A percentile compares a stretch with the other conserved stretches of the same genome.
Conservation (phyloP, 2,797 vertebrate species). For the Siniperca obscura region DNA sequence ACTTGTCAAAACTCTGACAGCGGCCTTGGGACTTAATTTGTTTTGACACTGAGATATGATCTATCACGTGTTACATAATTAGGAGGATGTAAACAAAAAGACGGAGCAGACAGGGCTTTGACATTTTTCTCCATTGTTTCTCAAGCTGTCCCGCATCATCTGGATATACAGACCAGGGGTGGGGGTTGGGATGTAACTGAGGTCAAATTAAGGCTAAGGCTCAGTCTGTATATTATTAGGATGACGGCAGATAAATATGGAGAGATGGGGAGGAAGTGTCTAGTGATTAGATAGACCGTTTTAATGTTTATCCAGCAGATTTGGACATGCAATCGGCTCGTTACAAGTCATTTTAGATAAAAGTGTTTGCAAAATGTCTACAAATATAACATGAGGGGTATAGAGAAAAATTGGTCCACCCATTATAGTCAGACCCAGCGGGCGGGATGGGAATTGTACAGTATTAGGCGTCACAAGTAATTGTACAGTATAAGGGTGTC, state of each 20-base stretch:
- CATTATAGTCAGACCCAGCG: neutral
- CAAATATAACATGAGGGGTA: neutral
- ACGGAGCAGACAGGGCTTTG: neutral
- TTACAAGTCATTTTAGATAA: neutral
- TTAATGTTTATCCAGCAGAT: neutral
- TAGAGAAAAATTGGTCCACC: neutral
- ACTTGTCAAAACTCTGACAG: constrained; percentile 12
- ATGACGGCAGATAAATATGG: constrained; percentile 45
- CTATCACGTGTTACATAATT: constrained; percentile 23
- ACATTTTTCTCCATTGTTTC: constrained; percentile 59
- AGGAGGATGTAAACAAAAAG: constrained; percentile 52
- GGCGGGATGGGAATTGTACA: neutral
- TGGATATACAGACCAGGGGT: constrained; percentile 28
- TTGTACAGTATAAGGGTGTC: neutral
- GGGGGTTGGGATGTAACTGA: constrained; percentile 35
- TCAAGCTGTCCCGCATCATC: constrained; percentile 58
- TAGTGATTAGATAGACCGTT: neutral
- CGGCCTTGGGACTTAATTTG: neutral
- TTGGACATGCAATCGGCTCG: neutral
- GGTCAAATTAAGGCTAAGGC: constrained; percentile 70
- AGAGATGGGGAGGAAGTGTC: neutral
- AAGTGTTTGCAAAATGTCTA: constrained; percentile 1
- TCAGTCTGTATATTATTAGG: constrained; percentile 58
- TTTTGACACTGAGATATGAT: constrained; percentile 33
- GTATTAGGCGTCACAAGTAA: constrained; percentile 8